Percentiles rank a stretch among this genome's conserved stretches.
Conservation (phyloP, 2,888 invertebrate species). For the Latheticus oryzae region DNA sequence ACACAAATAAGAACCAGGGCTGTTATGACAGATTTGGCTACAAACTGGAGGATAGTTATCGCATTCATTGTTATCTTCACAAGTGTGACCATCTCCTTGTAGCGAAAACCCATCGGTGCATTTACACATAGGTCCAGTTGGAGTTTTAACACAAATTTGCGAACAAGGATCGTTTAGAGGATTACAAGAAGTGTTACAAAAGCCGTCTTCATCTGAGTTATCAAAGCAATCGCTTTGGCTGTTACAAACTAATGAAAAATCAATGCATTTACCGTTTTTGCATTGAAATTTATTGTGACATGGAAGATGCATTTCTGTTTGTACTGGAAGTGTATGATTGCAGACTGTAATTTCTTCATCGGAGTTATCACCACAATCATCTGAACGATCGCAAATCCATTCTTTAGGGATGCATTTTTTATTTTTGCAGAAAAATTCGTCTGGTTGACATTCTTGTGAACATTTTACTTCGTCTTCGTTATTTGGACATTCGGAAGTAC, state of each 20-base stretch:
- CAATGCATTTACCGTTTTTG: slow-evolving; percentile 74
- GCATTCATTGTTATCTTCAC: slow-evolving; percentile 82
- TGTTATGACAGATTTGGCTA: slow-evolving; percentile 74
- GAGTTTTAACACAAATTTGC: slow-evolving; percentile 73
- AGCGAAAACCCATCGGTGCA: slow-evolving; percentile 73
- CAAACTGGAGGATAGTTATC: slow-evolving; percentile 68
- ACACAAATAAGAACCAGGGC: slow-evolving; percentile 70
- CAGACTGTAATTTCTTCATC: slow-evolving; percentile 70
- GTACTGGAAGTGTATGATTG: slow-evolving; percentile 13
- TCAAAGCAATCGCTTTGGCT: slow-evolving; percentile 73
- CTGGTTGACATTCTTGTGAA: slow-evolving; percentile 63
- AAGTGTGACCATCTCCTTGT: slow-evolving; percentile 67
- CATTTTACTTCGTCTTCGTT: slow-evolving; percentile 75
- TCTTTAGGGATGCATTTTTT: slow-evolving; percentile 70
- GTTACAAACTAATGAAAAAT: slow-evolving; percentile 74
- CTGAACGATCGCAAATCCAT: slow-evolving; percentile 72
- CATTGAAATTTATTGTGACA: slow-evolving; percentile 68
- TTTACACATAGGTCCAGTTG: slow-evolving; percentile 74
- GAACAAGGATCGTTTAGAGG: slow-evolving; percentile 66
- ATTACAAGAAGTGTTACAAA: slow-evolving; percentile 70
- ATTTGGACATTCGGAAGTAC: slow-evolving; percentile 76
- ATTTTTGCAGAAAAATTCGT: slow-evolving; percentile 71
- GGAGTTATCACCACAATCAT: slow-evolving; percentile 79
- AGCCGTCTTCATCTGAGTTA: slow-evolving; percentile 76
- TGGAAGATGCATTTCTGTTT: slow-evolving; percentile 34